These are phyloP conservation scores for Aurelia aurita DNA, from an alignment of 30 jellyfish, hydroid and myxozoan genomes.

Conservation along the genomic window DNA sequence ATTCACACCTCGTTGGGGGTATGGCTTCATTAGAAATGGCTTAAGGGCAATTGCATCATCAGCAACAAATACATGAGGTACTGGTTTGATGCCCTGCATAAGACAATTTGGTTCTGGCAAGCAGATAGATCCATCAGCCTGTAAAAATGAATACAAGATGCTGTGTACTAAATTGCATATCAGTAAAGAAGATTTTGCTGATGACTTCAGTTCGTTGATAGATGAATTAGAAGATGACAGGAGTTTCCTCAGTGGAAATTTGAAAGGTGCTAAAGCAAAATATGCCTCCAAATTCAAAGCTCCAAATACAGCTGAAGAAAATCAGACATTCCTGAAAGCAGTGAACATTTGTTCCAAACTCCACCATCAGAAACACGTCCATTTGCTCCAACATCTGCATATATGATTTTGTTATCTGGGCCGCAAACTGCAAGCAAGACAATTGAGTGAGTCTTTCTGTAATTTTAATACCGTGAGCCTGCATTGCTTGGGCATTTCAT, in stretches of 20 bases:
- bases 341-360: slow-evolving; percentile 2
- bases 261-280: too few relatives aligned
- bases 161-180: too few relatives aligned
- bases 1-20: slow-evolving; percentile 28
- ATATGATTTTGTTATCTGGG: slow-evolving; percentile 1
- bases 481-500: slow-evolving; percentile 68
- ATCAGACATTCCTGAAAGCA: slow-evolving; percentile 1
- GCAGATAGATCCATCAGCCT: not conserved
- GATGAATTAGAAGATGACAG: too few relatives aligned
- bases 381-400: slow-evolving; percentile 10
- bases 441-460: slow-evolving; percentile 54
- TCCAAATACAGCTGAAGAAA: too few relatives aligned
- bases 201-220: too few relatives aligned
- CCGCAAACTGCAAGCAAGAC: slow-evolving; percentile 52
- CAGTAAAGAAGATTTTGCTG: too few relatives aligned
- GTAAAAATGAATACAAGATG: too few relatives aligned
- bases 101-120: slow-evolving; percentile 6
- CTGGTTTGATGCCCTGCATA: slow-evolving; percentile 10
- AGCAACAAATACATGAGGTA: slow-evolving; percentile 40
- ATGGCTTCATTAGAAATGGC: slow-evolving; percentile 41
- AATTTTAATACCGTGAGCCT: slow-evolving; percentile 73
- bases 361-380: slow-evolving; percentile 16
- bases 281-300: too few relatives aligned
- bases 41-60: slow-evolving; percentile 47
- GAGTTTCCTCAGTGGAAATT: too few relatives aligned